phyloP scores from a whole-genome alignment of 1,140 invertebrate species.

The Drosophila tani region DNA sequence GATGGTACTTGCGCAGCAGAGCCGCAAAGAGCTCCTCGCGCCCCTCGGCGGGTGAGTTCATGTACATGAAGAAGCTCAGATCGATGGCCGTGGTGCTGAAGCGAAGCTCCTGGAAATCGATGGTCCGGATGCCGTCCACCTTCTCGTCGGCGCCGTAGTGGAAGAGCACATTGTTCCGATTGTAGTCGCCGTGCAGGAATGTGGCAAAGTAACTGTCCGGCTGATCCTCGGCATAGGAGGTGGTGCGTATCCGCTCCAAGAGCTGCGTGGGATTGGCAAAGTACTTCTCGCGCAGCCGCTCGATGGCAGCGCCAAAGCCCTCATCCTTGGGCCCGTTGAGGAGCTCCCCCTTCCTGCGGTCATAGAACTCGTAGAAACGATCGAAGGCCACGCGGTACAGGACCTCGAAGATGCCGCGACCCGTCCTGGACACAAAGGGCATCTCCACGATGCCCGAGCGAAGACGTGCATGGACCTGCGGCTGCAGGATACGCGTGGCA shows the following conservation, averaged over 20 bases:
- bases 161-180: conserved; percentile 83
- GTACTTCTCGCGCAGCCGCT: conserved; percentile 57
- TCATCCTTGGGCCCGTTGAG: neutral
- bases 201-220: conserved; percentile 64
- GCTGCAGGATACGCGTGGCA: conserved; percentile 64
- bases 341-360: conserved; percentile 36
- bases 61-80: conserved; percentile 78
- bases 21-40: conserved; percentile 36
- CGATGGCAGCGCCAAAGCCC: conserved; percentile 35
- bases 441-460: conserved; percentile 45
- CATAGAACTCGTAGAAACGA: conserved; percentile 73
- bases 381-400: conserved; percentile 70
- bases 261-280: conserved; percentile 55
- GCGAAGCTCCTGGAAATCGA: conserved; percentile 83
- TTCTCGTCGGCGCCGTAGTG: conserved; percentile 39
- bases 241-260: conserved; percentile 63
- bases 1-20: conserved; percentile 47
- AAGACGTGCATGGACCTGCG: conserved; percentile 54
- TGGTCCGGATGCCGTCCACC: conserved; percentile 68
- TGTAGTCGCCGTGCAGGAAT: conserved; percentile 80
- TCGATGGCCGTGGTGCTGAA: conserved; percentile 72
- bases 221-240: conserved; percentile 27
- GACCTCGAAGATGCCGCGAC: conserved; percentile 37
- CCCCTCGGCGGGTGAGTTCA: conserved; percentile 59
- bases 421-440: conserved; percentile 46